Base-by-base conservation (phyloP, 1,140 invertebrate genomes). In the Globodera ellingtonae region DNA sequence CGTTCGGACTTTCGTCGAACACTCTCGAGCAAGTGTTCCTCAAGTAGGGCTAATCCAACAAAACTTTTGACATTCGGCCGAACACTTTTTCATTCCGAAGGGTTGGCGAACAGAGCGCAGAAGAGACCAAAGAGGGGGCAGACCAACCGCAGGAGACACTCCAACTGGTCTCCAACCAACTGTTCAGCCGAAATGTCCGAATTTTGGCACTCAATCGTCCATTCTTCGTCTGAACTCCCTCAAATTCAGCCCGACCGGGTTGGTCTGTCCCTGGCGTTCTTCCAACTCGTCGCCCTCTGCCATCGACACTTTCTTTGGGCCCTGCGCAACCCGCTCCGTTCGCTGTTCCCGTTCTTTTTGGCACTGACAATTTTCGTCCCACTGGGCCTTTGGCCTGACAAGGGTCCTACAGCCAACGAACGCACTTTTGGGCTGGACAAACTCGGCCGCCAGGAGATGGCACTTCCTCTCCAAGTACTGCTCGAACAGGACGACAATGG, bases 21-120 rank as follows among this genome's bases (percentile, higher is more conserved):
- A 86, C 84, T 0, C 70, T 85, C 9, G 84, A 85, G 74, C 84
- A 85, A 83, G 85, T 85, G 18, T 86, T 86, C 50, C 62, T 85
- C 18, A 75, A 73, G 73, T 82, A 67, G 47, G 18, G 21, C 50
- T 0, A 75, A 15, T 35, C 47, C 21, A 59, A 52, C 7, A 24
- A 62, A 13, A 62, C 1, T 15, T 62, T 62, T 62, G 15, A 18
- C 15, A 62, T 18, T 62, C 15, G 56, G 10, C 10, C 6, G 5
- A 18, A 62, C 10, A 62, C 13, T 18, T 62, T 62, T 62, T 35
- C 3, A 35, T 35, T 35, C 35, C 35, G 35, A 35, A 62, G 56
- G 18, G 56, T 62, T 15, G 56, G 56, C 18, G 56, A 62, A 13
- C 56, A 62, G 18, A 15, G 56, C 10, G 56, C 56, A 18, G 56